Evolutionary conservation across 2,113 vertebrate genomes (phyloP).

Genomic region (Alces alces): DNA sequence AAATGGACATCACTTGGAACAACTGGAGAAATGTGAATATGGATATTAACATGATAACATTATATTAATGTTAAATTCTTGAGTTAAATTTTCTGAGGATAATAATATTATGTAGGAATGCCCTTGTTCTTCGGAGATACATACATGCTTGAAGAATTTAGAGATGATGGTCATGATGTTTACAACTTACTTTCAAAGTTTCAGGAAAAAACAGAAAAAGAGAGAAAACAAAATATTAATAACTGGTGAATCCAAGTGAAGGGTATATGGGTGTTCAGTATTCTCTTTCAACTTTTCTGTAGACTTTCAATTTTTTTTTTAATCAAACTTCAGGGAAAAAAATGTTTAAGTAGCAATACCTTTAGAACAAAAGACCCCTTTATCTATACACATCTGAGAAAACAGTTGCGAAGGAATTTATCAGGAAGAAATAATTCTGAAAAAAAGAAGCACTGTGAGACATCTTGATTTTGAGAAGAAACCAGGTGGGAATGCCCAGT

Average conservation of each 20-base stretch:
- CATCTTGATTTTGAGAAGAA: background rate
- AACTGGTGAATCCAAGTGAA: background rate
- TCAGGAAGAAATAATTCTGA: background rate
- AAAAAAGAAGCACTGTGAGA: background rate
- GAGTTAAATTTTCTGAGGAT: background rate
- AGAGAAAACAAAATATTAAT: background rate
- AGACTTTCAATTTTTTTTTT: background rate
- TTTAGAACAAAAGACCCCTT: background rate
- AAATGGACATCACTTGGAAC: background rate
- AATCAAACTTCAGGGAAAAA: background rate
- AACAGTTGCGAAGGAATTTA: background rate
- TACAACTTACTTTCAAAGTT: background rate
- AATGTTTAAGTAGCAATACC: background rate
- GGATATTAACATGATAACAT: background rate
- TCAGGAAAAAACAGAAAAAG: background rate
- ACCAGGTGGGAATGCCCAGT: background rate
- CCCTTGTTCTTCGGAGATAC: background rate
- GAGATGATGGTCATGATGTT: background rate
- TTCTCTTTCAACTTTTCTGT: background rate
- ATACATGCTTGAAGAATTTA: background rate
- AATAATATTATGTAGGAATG: background rate
- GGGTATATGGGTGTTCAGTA: background rate
- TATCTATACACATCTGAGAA: background rate
- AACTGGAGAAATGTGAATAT: background rate
- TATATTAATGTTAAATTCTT: background rate